Base-by-base conservation (phyloP, 2,888 invertebrate genomes). In the Coleophora deauratella region DNA sequence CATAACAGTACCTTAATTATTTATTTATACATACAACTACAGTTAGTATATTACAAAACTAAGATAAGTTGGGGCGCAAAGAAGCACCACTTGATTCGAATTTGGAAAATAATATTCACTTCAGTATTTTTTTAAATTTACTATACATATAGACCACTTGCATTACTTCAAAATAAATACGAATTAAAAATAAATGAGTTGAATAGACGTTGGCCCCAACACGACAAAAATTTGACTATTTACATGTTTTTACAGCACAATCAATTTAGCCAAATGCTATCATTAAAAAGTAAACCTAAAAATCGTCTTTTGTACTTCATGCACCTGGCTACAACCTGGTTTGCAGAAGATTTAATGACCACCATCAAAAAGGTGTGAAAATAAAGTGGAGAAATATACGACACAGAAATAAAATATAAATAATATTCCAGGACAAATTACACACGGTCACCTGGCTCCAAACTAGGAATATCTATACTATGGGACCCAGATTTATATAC, bases 381-480 rank as follows among this genome's bases (percentile, higher is more conserved):
- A n/a, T n/a, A n/a, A n/a, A n/a, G n/a, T n/a, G n/a, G n/a, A n/a
- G n/a, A n/a, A n/a, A n/a, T n/a, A n/a, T n/a, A n/a, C n/a, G n/a
- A n/a, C n/a, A n/a, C n/a, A n/a, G 44, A 47, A 40, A 44, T 43
- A 51, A 42, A 41, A 35, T 41, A 32, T 27, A 37, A 40, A 44
- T 46, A n/a, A n/a, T n/a, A n/a, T n/a, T n/a, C n/a, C n/a, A n/a
- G n/a, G n/a, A n/a, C n/a, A n/a, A n/a, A n/a, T n/a, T n/a, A n/a
- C n/a, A n/a, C n/a, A n/a, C n/a, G n/a, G n/a, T n/a, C n/a, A n/a
- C n/a, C n/a, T n/a, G n/a, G n/a, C n/a, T n/a, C n/a, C n/a, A n/a
- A n/a, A n/a, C n/a, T n/a, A n/a, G n/a, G n/a, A n/a, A n/a, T 51
- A 46, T 50, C 45, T 49, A 53, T 50, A 52, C 51, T 54, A 53